phyloP scores from a whole-genome alignment of 2,888 invertebrate species.

The Drosophila tanythrix region DNA sequence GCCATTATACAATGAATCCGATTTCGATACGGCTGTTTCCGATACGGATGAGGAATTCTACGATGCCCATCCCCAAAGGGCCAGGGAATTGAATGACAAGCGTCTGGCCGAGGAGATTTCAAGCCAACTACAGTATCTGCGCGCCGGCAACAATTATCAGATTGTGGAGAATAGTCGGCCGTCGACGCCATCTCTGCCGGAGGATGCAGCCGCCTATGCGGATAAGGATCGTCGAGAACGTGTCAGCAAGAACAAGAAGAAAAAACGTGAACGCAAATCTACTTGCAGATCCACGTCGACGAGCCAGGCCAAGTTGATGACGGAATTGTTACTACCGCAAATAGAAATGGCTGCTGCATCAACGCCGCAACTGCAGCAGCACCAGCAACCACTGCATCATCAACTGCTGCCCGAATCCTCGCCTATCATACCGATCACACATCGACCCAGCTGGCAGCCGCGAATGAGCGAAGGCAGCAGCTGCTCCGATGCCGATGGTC shows the following conservation, averaged over 20 bases:
- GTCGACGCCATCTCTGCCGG: slow-evolving; percentile 87
- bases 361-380: slow-evolving; percentile 15
- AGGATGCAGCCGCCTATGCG: slow-evolving; percentile 79
- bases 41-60: slow-evolving; percentile 96
- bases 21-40: slow-evolving; percentile 93
- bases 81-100: slow-evolving; percentile 91
- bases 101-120: slow-evolving; percentile 88
- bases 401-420: slow-evolving; percentile 46
- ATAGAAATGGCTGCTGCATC: not conserved
- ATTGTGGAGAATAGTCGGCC: slow-evolving; percentile 88
- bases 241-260: slow-evolving; percentile 88
- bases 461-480: slow-evolving; percentile 84
- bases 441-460: slow-evolving; percentile 54
- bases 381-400: slow-evolving; percentile 15
- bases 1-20: slow-evolving; percentile 90
- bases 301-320: slow-evolving; percentile 33
- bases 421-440: slow-evolving; percentile 66
- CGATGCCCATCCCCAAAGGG: slow-evolving; percentile 92
- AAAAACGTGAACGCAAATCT: slow-evolving; percentile 88
- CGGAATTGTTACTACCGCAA: slow-evolving; percentile 5
- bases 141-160: slow-evolving; percentile 85
- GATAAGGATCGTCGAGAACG: slow-evolving; percentile 73
- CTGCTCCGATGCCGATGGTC: slow-evolving; percentile 87
- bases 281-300: slow-evolving; percentile 72
- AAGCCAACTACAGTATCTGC: not conserved